These are phyloP conservation scores for Fragum fragum DNA, from an alignment of 2,888 invertebrate genomes.

Conservation along the genomic window DNA sequence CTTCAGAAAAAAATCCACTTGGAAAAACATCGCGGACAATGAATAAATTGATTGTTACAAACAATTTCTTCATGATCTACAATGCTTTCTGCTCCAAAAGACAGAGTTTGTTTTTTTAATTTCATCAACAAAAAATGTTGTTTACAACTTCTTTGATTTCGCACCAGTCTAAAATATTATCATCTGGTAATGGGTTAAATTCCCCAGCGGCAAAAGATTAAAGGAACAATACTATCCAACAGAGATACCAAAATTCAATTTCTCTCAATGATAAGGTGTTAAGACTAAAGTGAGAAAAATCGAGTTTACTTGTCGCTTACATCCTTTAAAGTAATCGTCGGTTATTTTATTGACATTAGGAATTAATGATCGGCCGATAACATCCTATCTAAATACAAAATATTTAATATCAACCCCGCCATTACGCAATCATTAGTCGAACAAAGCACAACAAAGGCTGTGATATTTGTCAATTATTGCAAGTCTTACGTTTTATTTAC, in stretches of 20 bases:
- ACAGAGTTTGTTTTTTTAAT: too few relatives aligned
- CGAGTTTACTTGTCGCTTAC: not conserved
- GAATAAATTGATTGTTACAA: too few relatives aligned
- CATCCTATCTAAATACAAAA: constrained; percentile 29
- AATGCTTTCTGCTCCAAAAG: too few relatives aligned
- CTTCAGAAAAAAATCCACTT: too few relatives aligned
- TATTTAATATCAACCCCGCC: constrained; percentile 11
- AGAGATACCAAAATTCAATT: not conserved
- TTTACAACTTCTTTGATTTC: too few relatives aligned
- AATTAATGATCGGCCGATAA: constrained; percentile 6
- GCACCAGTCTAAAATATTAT: too few relatives aligned
- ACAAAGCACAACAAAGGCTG: constrained; percentile 13
- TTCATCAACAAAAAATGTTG: too few relatives aligned
- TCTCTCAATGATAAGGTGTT: not conserved
- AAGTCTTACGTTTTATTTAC: not conserved
- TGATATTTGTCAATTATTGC: constrained; percentile 8
- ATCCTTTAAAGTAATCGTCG: constrained; percentile 18
- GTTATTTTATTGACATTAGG: constrained; percentile 12
- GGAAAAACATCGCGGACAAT: too few relatives aligned
- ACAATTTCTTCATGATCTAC: too few relatives aligned
- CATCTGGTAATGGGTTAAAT: too few relatives aligned
- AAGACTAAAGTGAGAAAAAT: not conserved
- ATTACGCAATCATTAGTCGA: constrained; percentile 9
- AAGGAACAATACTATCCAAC: not conserved
- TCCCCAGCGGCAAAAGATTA: not conserved